A percentile compares a stretch with the other conserved stretches of the same genome.
These are phyloP conservation scores for Camponotus pennsylvanicus DNA, from an alignment of 1,140 invertebrate genomes.

Conservation along the genomic window DNA sequence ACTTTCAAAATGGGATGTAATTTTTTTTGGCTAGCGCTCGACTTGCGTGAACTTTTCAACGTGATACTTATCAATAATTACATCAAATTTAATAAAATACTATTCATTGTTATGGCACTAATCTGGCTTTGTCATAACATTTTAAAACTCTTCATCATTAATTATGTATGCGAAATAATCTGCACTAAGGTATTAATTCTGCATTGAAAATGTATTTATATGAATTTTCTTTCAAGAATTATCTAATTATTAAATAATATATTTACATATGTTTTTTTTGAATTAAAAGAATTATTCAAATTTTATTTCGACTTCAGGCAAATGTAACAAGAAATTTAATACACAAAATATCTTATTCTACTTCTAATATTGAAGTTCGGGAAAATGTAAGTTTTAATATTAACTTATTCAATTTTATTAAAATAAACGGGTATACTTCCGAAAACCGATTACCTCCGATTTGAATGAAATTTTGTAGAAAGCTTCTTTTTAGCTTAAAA, in stretches of 20 bases:
- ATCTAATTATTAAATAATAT: not conserved
- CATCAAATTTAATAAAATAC: not conserved
- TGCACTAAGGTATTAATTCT: conserved; percentile 15
- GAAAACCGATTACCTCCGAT: no score
- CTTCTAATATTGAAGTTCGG: not conserved
- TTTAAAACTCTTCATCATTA: conserved; percentile 1
- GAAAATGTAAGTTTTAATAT: conserved; percentile 20
- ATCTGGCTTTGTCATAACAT: not conserved
- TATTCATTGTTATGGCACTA: fast-evolving
- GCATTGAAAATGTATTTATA: not conserved
- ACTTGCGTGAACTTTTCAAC: not conserved
- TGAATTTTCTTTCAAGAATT: no score
- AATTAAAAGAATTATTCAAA: not conserved
- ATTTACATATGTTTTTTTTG: not conserved
- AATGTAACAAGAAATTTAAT: not conserved
- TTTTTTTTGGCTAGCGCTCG: not conserved
- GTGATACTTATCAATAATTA: not conserved
- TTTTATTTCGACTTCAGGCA: not conserved
- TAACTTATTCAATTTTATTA: not conserved
- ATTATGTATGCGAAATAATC: conserved; percentile 4
- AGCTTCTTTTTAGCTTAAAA: no score
- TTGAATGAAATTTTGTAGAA: no score
- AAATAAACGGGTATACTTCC: no score
- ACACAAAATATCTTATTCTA: not conserved
- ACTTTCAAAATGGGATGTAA: not conserved